A percentile compares a stretch with the other conserved stretches of the same genome.
Evolutionary conservation across 1,140 invertebrate genomes (phyloP).

Genomic region (Mylabris phalerata): DNA sequence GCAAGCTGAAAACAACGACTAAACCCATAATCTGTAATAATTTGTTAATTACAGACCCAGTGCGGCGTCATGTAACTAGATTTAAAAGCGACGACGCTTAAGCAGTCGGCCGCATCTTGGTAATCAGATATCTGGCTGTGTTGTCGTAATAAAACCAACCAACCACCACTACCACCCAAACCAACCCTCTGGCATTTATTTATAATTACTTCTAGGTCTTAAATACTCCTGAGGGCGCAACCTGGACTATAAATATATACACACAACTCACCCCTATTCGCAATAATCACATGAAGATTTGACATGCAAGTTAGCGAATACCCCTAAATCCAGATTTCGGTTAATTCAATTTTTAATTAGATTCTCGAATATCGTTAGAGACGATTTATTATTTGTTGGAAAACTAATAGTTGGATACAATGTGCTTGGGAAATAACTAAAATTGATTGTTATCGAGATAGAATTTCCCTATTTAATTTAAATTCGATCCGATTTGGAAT

Average conservation of each 20-base stretch:
- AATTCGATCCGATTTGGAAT: too few species aligned
- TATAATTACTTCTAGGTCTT: conserved; percentile 36
- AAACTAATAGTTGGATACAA: neutral
- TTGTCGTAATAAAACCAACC: too few species aligned
- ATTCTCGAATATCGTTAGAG: too few species aligned
- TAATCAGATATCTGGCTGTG: conserved; percentile 36
- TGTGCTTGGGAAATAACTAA: neutral
- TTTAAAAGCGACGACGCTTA: conserved; percentile 25
- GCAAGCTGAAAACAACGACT: too few species aligned
- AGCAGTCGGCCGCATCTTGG: conserved; percentile 31
- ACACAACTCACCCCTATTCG: too few species aligned
- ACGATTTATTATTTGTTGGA: neutral
- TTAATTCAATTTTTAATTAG: conserved; percentile 7
- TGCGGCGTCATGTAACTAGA: conserved; percentile 23
- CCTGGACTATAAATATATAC: conserved; percentile 2
- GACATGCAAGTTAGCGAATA: too few species aligned
- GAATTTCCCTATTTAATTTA: too few species aligned
- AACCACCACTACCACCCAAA: too few species aligned
- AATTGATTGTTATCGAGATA: too few species aligned
- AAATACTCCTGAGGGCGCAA: conserved; percentile 30
- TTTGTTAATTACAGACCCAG: conserved; percentile 23
- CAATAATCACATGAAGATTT: too few species aligned
- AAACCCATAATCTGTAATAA: conserved; percentile 19
- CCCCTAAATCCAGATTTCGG: conserved; percentile 8
- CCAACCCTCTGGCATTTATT: conserved; percentile 33